Conservation (phyloP, 2,888 invertebrate genomes). For the Clunio marinus region DNA sequence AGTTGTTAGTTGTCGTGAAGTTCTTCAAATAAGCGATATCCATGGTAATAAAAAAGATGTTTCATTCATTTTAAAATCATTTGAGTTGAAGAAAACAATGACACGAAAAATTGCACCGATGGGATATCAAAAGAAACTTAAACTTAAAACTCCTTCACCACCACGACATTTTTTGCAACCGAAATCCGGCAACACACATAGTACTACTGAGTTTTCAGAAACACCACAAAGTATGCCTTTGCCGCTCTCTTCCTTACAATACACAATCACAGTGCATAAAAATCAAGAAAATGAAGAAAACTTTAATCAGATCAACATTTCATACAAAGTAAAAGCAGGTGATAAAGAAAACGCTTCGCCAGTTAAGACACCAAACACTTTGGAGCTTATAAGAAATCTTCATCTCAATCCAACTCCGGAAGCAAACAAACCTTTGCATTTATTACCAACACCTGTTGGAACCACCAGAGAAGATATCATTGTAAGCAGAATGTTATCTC, state of each 20-base stretch:
- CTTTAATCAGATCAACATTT: neutral
- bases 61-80: constrained; percentile 59
- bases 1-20: constrained; percentile 59
- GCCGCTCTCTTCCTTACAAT: no score
- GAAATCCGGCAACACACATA: constrained; percentile 12
- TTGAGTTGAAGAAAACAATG: constrained; percentile 43
- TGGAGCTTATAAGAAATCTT: no score
- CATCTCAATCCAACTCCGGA: constrained; percentile 52
- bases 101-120: constrained; percentile 41
- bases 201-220: neutral
- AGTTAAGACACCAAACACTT: constrained; percentile 51
- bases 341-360: constrained; percentile 51
- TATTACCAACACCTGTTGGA: constrained; percentile 47
- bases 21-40: constrained; percentile 60
- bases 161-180: neutral
- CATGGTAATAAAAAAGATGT: constrained; percentile 64
- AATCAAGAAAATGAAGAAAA: neutral
- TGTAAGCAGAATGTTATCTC: neutral
- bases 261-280: no score
- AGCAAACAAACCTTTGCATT: no score
- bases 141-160: constrained; percentile 47
- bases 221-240: neutral
- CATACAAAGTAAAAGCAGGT: neutral
- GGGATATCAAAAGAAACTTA: constrained; percentile 40
- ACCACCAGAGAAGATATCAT: neutral